Evolutionary conservation across 2,797 vertebrate genomes (phyloP), one percentile per base, ranked within the genome.

Genomic region (Melanogrammus aeglefinus): DNA sequence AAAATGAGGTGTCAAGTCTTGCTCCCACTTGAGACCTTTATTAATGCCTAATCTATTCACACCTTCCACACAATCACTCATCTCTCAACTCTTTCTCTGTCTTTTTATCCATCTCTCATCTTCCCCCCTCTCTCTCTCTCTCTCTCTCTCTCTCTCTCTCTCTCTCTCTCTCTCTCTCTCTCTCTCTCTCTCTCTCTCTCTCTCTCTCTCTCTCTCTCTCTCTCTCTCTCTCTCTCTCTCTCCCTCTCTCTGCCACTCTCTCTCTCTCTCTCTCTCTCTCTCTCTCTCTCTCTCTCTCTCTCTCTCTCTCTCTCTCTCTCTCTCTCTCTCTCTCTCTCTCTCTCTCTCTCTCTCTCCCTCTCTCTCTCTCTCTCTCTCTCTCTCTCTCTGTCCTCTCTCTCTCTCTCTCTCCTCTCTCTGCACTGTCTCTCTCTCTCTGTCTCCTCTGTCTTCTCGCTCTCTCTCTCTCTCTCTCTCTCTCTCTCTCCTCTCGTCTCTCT

Each of bases 11-110:
- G 91, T 89, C 88, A 91, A 87, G 83, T 80, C 84, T 85, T 86
- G 86, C 78, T 92, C 90, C 86, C 89, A 86, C 86, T 81, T 88
- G 77, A 82, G 86, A 91, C 88, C 90, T 83, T 76, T 85, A 87
- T 95, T 91, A 85, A 90, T 78, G 88, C 90, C 85, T 91, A 91
- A 91, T 95, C 94, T 89, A 91, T 95, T 94, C 89, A 85, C 76
- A 72, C 93, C 80, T 36, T 88, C 86, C 86, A 85, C 85, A 75
- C 77, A 87, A 82, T 82, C 86, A 18, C 71, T 72, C 31, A 57
- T 73, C 31, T 73, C 31, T 36, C 31, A 8, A n/a, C 16, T 36
- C 35, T 35, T 1, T 38, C 38, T 41, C 21, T 41, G 8, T n/a
- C 73, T 41, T 2, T 74, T 1, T 73, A 18, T 39, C 72, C 24